Base-by-base conservation (phyloP, 2,888 invertebrate genomes). In the Hoplodrina blanda region DNA sequence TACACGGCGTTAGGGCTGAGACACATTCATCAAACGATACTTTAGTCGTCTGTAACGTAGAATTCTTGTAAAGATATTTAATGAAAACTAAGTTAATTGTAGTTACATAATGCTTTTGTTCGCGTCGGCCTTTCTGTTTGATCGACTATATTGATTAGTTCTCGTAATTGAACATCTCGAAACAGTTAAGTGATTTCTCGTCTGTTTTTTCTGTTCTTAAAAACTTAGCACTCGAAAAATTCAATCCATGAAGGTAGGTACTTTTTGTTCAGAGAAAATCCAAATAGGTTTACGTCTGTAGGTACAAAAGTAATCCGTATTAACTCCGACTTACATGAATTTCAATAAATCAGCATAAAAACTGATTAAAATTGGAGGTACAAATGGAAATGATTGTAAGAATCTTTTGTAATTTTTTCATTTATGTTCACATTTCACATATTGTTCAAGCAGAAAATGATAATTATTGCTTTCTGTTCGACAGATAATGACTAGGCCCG, bases 1-100 rank as follows among this genome's bases (percentile, higher is more conserved):
- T 78, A 83, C 62, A 60, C 59, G 73, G 59, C 61, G 66, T 77
- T 73, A 80, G 61, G 76, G 69, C 57, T 59, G 59, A 54, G 76
- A 77, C 68, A 82, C 74, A 83, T 80, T 69, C n/a, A 57, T 77
- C 49, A 76, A 76, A 69, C 15, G 55, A 44, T 41, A 11, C 41
- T 62, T 62, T 56, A 25, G 50, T 37, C 15, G 20, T 46, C 19
- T 60, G 11, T 25, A n/a, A 55, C 4, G 33, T 55, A 33, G 11
- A 55, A 55, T 17, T 37, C 55, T 49, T 49, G 15, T 60, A n/a
- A 8, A 50, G n/a, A 19, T 50, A 50, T 50, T n/a, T n/a, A 50
- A 50, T 19, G 4, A 19, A 50, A 17, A 50, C 19, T 50, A 1
- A 13, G 11, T 13, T 11, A 11, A 41, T 11, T 41, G 41, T 41